These are phyloP conservation scores for Macroglossus sobrinus DNA, from an alignment of 2,113 vertebrate genomes.

Conservation along the genomic window DNA sequence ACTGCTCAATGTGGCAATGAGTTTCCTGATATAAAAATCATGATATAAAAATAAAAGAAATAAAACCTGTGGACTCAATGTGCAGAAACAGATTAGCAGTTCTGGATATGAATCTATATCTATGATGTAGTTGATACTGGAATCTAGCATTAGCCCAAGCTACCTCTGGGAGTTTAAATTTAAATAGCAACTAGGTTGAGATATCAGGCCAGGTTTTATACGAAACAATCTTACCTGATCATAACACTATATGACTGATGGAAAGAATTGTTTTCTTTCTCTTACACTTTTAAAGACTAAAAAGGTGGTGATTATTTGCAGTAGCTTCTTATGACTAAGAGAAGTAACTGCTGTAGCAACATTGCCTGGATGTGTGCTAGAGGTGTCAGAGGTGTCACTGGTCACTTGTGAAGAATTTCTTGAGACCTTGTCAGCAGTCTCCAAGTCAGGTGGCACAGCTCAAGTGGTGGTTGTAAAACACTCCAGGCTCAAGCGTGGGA, in stretches of 20 bases:
- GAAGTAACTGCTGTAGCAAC: neutral
- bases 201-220: neutral
- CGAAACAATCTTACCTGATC: neutral
- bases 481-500: neutral
- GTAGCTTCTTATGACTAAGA: neutral
- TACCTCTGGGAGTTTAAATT: neutral
- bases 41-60: neutral
- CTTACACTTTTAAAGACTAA: neutral
- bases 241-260: neutral
- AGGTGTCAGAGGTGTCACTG: neutral
- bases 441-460: neutral
- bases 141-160: neutral
- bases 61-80: neutral
- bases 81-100: neutral
- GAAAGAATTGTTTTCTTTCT: neutral
- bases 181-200: neutral
- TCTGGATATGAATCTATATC: neutral
- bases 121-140: rapidly evolving
- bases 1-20: neutral
- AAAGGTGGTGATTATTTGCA: neutral
- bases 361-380: neutral
- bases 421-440: neutral
- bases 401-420: neutral
- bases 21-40: neutral
- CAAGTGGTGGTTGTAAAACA: neutral